phyloP scores from a whole-genome alignment of 2,113 vertebrate species.

The Noctilio leporinus region DNA sequence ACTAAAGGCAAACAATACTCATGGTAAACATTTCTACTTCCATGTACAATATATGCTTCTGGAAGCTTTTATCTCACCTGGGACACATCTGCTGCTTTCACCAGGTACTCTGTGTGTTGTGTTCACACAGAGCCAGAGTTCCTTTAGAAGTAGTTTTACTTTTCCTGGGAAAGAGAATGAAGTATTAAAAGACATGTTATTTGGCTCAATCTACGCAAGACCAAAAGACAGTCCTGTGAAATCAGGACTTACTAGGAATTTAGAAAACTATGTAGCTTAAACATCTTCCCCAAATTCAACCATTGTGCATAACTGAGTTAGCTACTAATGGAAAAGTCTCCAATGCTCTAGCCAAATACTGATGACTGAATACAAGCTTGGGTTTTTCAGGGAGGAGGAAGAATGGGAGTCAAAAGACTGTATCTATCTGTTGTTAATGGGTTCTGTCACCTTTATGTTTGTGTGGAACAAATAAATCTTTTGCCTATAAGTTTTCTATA shows the following conservation, averaged over 20 bases:
- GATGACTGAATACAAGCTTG: background rate
- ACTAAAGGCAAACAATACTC: background rate
- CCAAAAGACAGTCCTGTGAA: background rate
- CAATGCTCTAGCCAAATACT: background rate
- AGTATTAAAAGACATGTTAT: background rate
- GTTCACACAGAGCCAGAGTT: conserved; percentile 91
- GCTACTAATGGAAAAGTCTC: background rate
- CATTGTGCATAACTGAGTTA: rapidly evolving
- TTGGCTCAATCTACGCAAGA: background rate
- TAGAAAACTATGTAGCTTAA: background rate
- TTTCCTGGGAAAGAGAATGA: conserved; percentile 80
- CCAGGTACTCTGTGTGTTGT: conserved; percentile 65
- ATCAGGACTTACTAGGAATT: background rate
- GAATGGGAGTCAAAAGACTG: background rate
- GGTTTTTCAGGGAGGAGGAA: background rate
- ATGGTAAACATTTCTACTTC: rapidly evolving
- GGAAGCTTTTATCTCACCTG: conserved; percentile 69
- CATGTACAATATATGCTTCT: rapidly evolving
- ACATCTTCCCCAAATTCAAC: background rate
- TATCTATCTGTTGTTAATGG: background rate
- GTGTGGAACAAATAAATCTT: background rate
- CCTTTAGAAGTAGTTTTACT: conserved; percentile 85
- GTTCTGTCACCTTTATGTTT: no score
- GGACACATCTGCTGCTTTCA: conserved; percentile 2
- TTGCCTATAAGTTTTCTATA: background rate